These are phyloP conservation scores for Drosophila niveifrons DNA, from an alignment of 2,888 invertebrate genomes.

Conservation along the genomic window DNA sequence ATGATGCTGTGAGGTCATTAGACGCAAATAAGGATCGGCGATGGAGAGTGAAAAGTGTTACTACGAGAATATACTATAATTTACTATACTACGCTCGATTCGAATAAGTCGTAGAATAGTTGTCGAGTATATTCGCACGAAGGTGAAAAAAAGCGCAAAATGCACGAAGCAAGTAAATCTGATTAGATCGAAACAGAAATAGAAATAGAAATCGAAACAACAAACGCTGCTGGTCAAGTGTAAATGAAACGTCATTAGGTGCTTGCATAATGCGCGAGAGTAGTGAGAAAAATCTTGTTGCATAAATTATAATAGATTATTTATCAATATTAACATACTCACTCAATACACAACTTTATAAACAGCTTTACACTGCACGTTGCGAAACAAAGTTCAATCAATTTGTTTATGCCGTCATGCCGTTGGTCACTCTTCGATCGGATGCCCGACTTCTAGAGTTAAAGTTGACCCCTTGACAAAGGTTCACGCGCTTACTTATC, in stretches of 20 bases:
- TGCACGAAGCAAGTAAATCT: not conserved
- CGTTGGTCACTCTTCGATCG: not conserved
- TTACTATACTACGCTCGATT: not conserved
- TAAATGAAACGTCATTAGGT: not conserved
- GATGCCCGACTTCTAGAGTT: not conserved
- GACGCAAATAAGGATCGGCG: not conserved
- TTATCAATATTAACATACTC: not conserved
- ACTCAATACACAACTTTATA: no score
- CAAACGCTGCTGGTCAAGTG: not conserved
- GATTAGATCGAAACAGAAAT: not conserved
- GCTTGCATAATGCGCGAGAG: not conserved
- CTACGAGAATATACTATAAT: not conserved
- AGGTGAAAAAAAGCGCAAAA: conserved; percentile 1
- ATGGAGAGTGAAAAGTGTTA: not conserved
- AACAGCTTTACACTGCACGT: not conserved
- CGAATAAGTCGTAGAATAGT: not conserved
- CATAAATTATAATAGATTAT: not conserved
- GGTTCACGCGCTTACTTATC: conserved; percentile 4
- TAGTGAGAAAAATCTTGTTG: not conserved
- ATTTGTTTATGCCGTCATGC: not conserved
- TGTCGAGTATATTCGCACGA: not conserved
- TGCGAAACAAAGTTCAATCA: not conserved
- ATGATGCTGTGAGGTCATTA: not conserved
- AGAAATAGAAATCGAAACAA: conserved; percentile 10
- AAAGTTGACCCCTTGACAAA: not conserved